Base-by-base conservation (phyloP, 2,888 invertebrate species). In the Diaprepes abbreviatus region DNA sequence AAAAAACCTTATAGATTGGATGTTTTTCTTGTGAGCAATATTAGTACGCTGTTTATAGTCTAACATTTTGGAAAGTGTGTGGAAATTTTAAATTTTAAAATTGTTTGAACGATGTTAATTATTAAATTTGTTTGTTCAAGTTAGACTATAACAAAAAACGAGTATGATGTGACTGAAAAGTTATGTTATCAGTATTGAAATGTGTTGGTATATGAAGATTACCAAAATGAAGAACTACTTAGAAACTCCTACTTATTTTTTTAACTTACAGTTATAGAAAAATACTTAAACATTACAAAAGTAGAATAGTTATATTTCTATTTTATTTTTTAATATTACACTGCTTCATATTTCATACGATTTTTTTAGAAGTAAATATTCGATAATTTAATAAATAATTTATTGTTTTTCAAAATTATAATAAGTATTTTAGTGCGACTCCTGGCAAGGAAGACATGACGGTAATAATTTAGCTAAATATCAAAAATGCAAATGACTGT, bases 181-280 rank as follows among this genome's bases (percentile, higher is more conserved):
- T 45, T 43, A 40, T 40, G 43, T 24, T 48, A 50, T 50, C 48
- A 50, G 48, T 50, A 50, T 50, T 50, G 48, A 50, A 7, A 28
- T 14, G 19, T 43, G 24, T 45, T 12, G 45, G 24, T 45, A 24
- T 12, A 12, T 12, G 3, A 21, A 45, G 9, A 24, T 45, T 45
- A 45, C 45, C n/a, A 45, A 12, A 5, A 7, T 48, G 1, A 24
- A 2, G 10, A 48, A 48, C 24, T 50, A 28, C 48, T 50, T 50
- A 50, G 16, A 14, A 28, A 24, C 5, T 6, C 24, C 48, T 50
- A 28, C 48, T 50, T 50, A 50, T 28, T 50, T 48, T 31, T 31
- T 50, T 14, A 43, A 36, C 5, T 3, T 43, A 19, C n/a, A 45
- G 12, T 5, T 16, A 5, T 24, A 24, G 24, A 24, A 24, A 4